A percentile compares a stretch with the other conserved stretches of the same genome.
phyloP scores from a whole-genome alignment of 2,797 vertebrate species.

The Halcyon chelicuti region DNA sequence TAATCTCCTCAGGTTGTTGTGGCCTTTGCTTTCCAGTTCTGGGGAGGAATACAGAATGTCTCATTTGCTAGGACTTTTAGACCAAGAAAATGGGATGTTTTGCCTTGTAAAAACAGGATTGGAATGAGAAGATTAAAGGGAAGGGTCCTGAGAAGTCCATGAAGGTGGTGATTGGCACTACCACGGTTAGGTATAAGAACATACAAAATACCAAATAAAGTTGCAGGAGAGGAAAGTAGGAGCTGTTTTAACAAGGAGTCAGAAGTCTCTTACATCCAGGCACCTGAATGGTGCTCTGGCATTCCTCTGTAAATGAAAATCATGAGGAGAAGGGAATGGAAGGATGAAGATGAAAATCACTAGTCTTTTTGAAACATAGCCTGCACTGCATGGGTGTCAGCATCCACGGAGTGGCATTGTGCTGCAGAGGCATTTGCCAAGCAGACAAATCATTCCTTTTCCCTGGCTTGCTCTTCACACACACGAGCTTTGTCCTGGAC shows the following conservation, averaged over 20 bases:
- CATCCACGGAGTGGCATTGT: neutral
- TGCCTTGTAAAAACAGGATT: neutral
- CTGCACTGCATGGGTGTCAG: neutral
- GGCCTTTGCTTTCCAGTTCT: neutral
- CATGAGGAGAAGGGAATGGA: neutral
- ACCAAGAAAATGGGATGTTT: neutral
- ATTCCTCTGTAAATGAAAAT: neutral
- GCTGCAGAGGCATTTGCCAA: neutral
- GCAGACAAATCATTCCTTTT: neutral
- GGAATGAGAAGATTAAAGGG: neutral
- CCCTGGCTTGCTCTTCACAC: neutral
- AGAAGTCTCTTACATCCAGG: neutral
- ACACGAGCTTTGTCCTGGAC: rapidly evolving
- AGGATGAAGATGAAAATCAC: neutral
- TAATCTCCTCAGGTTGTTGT: neutral
- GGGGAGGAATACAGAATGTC: neutral
- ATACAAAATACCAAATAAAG: neutral
- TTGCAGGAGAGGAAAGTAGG: neutral
- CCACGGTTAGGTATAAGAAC: neutral
- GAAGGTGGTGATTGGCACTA: neutral
- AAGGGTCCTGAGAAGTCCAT: neutral
- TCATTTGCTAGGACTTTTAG: neutral
- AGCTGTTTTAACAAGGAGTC: neutral
- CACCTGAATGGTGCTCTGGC: neutral
- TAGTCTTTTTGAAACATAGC: rapidly evolving